Conservation (phyloP, 2,797 vertebrate genomes). For the Sebastes flavidus region DNA sequence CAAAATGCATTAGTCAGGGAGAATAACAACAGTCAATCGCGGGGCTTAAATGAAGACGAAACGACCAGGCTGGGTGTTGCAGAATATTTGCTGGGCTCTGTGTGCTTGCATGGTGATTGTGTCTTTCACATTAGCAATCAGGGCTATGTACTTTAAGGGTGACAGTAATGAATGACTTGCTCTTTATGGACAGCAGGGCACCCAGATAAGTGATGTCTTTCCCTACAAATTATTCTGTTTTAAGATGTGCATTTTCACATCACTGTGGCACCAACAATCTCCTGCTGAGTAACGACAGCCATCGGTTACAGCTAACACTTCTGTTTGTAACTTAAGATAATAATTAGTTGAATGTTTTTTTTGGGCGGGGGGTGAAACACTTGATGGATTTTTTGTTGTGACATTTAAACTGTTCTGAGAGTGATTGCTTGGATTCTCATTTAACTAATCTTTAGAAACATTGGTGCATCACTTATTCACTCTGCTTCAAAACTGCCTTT, state of each 20-base stretch:
- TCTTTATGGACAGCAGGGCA: constrained; percentile 68
- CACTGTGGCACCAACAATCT: constrained; percentile 12
- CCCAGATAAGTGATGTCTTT: constrained; percentile 60
- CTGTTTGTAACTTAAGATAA: constrained; percentile 20
- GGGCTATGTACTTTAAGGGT: constrained; percentile 53
- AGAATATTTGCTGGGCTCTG: not conserved
- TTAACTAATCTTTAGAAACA: not conserved
- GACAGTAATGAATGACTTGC: constrained; percentile 73
- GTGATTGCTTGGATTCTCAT: not conserved
- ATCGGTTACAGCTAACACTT: constrained; percentile 3
- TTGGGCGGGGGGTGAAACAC: not conserved
- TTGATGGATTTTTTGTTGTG: not conserved
- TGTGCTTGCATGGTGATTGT: constrained; percentile 33
- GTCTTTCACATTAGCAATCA: constrained; percentile 63
- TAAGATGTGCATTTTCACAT: constrained; percentile 50
- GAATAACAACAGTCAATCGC: not conserved
- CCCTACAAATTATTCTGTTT: constrained; percentile 58
- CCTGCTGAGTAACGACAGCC: constrained; percentile 43
- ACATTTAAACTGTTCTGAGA: not conserved
- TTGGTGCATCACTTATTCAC: not conserved
- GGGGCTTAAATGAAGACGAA: constrained; percentile 9
- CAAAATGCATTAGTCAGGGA: not conserved
- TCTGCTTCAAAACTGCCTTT: not conserved
- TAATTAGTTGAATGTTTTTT: not conserved
- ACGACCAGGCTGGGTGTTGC: not conserved